Base-by-base conservation (phyloP, 2,113 vertebrate genomes). In the Phalacrocorax carbo region DNA sequence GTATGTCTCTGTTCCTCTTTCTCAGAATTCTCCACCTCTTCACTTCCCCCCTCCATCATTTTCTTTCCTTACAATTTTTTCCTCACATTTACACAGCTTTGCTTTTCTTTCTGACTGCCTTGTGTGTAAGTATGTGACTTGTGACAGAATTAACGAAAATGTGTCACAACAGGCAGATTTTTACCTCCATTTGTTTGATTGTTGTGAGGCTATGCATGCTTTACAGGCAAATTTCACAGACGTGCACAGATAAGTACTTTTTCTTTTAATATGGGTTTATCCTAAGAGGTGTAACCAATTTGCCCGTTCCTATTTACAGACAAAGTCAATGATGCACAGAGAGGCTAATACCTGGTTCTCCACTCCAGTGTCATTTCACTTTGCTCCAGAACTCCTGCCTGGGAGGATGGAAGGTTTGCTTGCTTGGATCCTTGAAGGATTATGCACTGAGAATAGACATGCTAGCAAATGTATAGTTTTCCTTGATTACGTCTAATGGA, bases 21-120 rank as follows among this genome's bases (percentile, higher is more conserved):
- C 83, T 91, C 38, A 92, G 90, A 96, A 94, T 71, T 90, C 66
- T 55, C 49, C 23, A 70, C 61, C 51, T 86, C 70, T 77, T 86
- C 18, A 8, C 5, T 18, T 0, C 4, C 3, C 13, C 16, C 4
- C 16, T 0, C 4, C 3, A 11, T 14, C 18, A 2, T 15, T 61
- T 84, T 52, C 11, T 54, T 82, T 69, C 49, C 38, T 26, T 60
- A 11, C 15, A 29, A 5, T 2, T 71, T 84, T 78, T 29, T 4
- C 15, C 26, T 54, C 27, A 9, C 30, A 71, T 65, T 73, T 80
- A 27, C 30, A 11, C 8, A 61, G 8, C 23, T 87, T 93, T 51
- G 11, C 15, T 75, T 69, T 62, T 15, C 19, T 83, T 84, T 94
- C n/a, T 46, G 5, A 6, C 64, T 54, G 60, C 29, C 52, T 48